Evolutionary conservation across 2,888 invertebrate genomes (phyloP), one percentile per base, ranked within the genome.

Genomic region (Pollenia angustigena): DNA sequence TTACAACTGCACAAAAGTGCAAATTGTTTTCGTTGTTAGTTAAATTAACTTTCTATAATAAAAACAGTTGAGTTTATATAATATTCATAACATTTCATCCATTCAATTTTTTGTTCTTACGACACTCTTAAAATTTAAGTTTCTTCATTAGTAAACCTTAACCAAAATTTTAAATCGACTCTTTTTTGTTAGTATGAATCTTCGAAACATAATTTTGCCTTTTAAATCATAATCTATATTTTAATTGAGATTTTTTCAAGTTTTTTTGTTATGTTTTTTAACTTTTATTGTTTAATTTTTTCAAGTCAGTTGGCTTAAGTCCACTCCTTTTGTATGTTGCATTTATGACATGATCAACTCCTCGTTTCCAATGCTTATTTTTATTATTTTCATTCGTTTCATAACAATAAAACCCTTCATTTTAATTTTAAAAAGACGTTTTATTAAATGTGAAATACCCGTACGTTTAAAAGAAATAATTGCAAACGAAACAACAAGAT

Each of bases 301-400:
- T 60, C 23, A 18, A 56, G 44, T 46, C 11, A 72, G 16, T 75
- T 81, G 8, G 8, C n/a, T 7, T 9, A 40, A 80, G 60, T 54
- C 52, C 46, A 72, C 84, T 87, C 74, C 81, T 50, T 79, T 87
- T 75, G 52, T 71, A 64, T 86, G 69, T 83, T 76, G 23, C 50
- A 23, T 64, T 86, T 60, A 80, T 71, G 75, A 60, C 82, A 86
- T 68, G 78, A 81, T 68, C 71, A 86, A 76, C 79, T 86, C 58
- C 75, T 62, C 74, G 42, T 71, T 79, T 84, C 14, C 16, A 56
- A 75, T 79, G 54, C 64, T 64, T 40, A 60, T 69, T 44, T 56
- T 72, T 69, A 58, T 72, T 58, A 46, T 64, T 75, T 56, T 80
- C 44, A 50, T 80, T 75, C 50, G 46, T 71, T 75, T 71, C 42